Base-by-base conservation (phyloP, 2,797 vertebrate genomes). In the Tiaroga cobitis region DNA sequence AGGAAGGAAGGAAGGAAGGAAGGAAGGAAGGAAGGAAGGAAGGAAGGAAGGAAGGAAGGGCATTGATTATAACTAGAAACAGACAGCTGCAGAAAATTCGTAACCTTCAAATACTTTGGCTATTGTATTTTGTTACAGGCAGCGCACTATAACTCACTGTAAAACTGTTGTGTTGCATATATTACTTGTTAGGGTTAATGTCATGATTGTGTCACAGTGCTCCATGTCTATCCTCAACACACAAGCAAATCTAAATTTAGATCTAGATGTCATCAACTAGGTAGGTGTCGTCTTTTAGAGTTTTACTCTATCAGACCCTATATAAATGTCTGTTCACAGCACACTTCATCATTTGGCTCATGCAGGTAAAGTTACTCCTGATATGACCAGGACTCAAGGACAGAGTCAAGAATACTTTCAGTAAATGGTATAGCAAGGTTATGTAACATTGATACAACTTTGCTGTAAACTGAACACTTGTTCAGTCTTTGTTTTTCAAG, bases 181-280 rank as follows among this genome's bases (percentile, higher is more conserved):
- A 70, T 70, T 70, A 7, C 34, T n/a, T 39, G 18, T 69, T 41
- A 6, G 3, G 67, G 10, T 70, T n/a, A 7, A 7, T 70, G 21
- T 70, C 3, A 16, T 13, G 21, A 54, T 24, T 37, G 16, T 8
- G 10, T 59, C 11, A 41, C 75, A 26, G 37, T 9, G 11, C 34
- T 26, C 3, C 1, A 26, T 39, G 13, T 59, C 8, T 41, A 46
- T 68, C 41, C 61, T 41, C 63, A 21, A 29, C n/a, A 67, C n/a
- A 32, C 61, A 49, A 43, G 9, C 41, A n/a, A 65, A 65, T 80
- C 78, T 80, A 80, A 80, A 80, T 67, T 32, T 80, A 80, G 78
- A 29, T 68, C n/a, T 15, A 78, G 75, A 78, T 78, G 75, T 59
- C 37, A 78, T 61, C 37, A 61, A 26, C 54, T 59, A 24, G 15